These are phyloP conservation scores for Neolamprologus variostigma DNA, from an alignment of 2,113 vertebrate species.

Conservation along the genomic window DNA sequence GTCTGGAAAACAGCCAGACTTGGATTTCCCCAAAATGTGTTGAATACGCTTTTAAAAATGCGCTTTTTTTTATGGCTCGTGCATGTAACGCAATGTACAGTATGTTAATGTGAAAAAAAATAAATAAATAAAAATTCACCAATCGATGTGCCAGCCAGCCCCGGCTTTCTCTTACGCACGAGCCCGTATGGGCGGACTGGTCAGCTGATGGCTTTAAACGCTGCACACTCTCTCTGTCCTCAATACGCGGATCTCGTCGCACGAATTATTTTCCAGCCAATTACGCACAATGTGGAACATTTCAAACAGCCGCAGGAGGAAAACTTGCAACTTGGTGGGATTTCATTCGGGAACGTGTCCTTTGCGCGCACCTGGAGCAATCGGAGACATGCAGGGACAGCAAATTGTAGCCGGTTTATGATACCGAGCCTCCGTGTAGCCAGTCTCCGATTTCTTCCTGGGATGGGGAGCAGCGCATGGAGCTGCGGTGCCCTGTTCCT, in stretches of 20 bases:
- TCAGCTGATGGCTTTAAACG: slow-evolving; percentile 55
- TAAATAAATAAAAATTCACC: neutral
- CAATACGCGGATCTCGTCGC: slow-evolving; percentile 24
- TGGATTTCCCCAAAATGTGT: neutral
- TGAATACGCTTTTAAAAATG: neutral
- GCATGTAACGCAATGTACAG: neutral
- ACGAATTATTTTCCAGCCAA: slow-evolving; percentile 18
- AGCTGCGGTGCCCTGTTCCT: slow-evolving; percentile 31
- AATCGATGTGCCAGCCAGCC: neutral
- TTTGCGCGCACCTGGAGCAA: slow-evolving; percentile 31
- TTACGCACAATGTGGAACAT: slow-evolving; percentile 51
- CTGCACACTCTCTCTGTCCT: slow-evolving; percentile 29
- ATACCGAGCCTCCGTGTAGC: slow-evolving; percentile 5
- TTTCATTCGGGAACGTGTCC: slow-evolving; percentile 12
- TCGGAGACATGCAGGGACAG: slow-evolving; percentile 18
- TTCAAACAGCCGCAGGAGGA: neutral
- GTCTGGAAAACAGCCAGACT: neutral
- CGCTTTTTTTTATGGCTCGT: neutral
- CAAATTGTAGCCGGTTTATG: slow-evolving; percentile 1
- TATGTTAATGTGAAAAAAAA: neutral
- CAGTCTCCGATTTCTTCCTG: slow-evolving; percentile 7
- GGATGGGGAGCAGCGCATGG: slow-evolving; percentile 56
- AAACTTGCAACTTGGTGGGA: neutral
- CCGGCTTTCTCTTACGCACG: neutral
- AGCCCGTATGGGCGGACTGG: slow-evolving; percentile 33